phyloP scores from a whole-genome alignment of 92 coral and sea anemone species.

The Epizoanthus fatuus region DNA sequence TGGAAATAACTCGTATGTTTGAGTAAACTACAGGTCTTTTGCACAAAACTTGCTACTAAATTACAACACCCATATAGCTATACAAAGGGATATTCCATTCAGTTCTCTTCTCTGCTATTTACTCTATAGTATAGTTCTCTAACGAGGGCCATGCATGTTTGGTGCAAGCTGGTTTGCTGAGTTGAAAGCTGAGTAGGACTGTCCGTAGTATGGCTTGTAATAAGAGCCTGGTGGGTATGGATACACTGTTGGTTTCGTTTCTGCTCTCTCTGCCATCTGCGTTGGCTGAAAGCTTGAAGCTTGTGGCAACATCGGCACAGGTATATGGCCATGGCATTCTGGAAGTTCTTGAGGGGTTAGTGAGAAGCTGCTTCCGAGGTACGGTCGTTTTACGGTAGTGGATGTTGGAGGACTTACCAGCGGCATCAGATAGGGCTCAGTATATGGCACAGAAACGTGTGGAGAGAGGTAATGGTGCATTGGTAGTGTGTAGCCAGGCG shows the following conservation, averaged over 20 bases:
- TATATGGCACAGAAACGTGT: slow-evolving; percentile 84
- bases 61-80: not conserved
- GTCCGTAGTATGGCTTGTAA: slow-evolving; percentile 78
- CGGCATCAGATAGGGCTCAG: slow-evolving; percentile 87
- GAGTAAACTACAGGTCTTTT: not conserved
- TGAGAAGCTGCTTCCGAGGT: slow-evolving; percentile 59
- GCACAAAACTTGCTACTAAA: slow-evolving; percentile 1
- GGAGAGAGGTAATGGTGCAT: slow-evolving; percentile 91
- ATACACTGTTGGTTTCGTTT: slow-evolving; percentile 60
- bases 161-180: slow-evolving; percentile 57
- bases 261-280: slow-evolving; percentile 72
- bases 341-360: slow-evolving; percentile 61
- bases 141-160: slow-evolving; percentile 54
- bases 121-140: slow-evolving; percentile 13
- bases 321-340: slow-evolving; percentile 77
- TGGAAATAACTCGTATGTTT: too few relatives aligned
- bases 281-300: slow-evolving; percentile 75
- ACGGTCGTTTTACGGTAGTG: slow-evolving; percentile 65
- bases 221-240: slow-evolving; percentile 75
- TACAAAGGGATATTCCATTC: slow-evolving; percentile 19
- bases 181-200: slow-evolving; percentile 45
- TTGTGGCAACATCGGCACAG: slow-evolving; percentile 78
- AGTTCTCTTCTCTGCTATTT: slow-evolving; percentile 6
- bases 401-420: slow-evolving; percentile 71
- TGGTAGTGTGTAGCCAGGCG: slow-evolving; percentile 80